Evolutionary conservation across 1,140 invertebrate species (phyloP), one percentile per base, ranked within the genome.

Genomic region (Cherax destructor): DNA sequence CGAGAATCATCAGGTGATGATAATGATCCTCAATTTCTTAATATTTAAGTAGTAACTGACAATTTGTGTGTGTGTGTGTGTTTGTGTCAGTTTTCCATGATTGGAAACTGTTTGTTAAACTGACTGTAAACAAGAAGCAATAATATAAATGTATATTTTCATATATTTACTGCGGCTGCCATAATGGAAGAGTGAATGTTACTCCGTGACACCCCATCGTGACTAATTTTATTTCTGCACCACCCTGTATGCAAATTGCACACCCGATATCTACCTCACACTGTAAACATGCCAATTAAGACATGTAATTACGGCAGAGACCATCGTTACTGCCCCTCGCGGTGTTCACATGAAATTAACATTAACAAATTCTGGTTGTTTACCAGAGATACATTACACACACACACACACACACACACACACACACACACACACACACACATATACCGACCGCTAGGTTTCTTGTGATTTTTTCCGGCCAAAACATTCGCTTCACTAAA

Each of bases 81-180:
- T 41, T 41, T 41, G 30, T 41, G 30, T 41, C 30, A 41, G 2
- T 41, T 41, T 41, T 41, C 30, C 30, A 41, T 41, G 30, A 41
- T 2, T 41, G 30, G 30, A 41, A 41, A 41, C 30, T 41, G 30
- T 41, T 41, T 41, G 30, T 41, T 41, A 41, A 41, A 41, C n/a
- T 41, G 30, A 41, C 2, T 41, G 30, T 2, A 41, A 41, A 41
- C 30, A 41, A 2, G 30, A 41, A 41, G 30, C 2, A 41, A 41
- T 41, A 41, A 78, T 50, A 78, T 78, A 41, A 41, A 78, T 78
- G 41, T 78, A 78, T 78, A 78, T 78, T 41, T 78, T 41, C 41
- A 78, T 47, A 78, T 78, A 78, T 78, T 41, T 78, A 78, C 41
- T 41, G 24, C 7, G 4, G 49, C 13, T 41, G 11, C 0, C 16